phyloP scores from a whole-genome alignment of 2,797 vertebrate species.

The Taeniopygia guttata region DNA sequence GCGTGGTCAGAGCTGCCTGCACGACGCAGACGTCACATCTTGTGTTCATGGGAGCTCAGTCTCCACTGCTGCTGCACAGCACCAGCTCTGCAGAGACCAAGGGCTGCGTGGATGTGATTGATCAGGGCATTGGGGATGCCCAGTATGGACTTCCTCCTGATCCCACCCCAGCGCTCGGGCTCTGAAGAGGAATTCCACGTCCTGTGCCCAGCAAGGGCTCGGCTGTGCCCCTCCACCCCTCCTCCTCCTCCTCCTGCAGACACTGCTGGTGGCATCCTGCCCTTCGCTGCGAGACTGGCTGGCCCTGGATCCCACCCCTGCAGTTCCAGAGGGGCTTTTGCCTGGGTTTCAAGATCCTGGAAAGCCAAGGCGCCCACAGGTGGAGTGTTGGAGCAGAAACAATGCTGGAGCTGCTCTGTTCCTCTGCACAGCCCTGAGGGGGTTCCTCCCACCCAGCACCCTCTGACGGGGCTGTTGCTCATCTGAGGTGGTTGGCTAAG shows the following conservation, averaged over 20 bases:
- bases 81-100: neutral
- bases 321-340: neutral
- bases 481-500: neutral
- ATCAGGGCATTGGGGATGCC: neutral
- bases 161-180: neutral
- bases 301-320: accelerated
- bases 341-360: neutral
- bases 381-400: neutral
- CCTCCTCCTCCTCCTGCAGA: neutral
- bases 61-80: neutral
- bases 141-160: accelerated
- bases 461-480: accelerated
- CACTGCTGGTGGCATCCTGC: neutral
- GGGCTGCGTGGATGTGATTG: neutral
- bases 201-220: accelerated
- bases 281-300: neutral
- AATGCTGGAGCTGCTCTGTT: neutral
- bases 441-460: neutral
- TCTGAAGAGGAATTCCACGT: neutral
- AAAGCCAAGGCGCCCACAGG: neutral
- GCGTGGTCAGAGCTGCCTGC: neutral
- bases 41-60: neutral
- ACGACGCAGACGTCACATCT: neutral
- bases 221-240: neutral
- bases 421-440: neutral